A percentile compares a stretch with the other conserved stretches of the same genome.
Evolutionary conservation across 2,888 invertebrate species (phyloP).

Genomic region (Cataglyphis livida): DNA sequence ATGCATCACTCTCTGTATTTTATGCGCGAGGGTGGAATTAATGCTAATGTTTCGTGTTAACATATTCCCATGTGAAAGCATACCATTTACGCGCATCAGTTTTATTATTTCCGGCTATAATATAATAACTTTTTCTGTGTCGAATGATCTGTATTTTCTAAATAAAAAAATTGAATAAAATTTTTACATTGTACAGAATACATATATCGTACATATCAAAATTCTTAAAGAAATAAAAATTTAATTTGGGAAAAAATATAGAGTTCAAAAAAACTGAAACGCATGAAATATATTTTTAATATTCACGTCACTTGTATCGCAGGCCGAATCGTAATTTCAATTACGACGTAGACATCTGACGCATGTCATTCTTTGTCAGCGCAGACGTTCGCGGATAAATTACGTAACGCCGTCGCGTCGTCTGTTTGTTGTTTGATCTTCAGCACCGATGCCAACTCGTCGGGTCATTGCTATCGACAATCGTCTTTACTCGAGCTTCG

Average conservation of each 20-base stretch:
- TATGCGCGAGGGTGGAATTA: conserved; percentile 18
- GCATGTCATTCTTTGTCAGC: neutral
- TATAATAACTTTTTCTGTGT: neutral
- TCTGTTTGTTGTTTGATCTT: conserved; percentile 38
- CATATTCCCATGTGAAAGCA: neutral
- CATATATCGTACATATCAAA: neutral
- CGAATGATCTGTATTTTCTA: neutral
- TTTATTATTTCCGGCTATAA: conserved; percentile 1
- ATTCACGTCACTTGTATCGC: neutral
- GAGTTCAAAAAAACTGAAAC: neutral
- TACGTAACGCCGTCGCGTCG: conserved; percentile 1
- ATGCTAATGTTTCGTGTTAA: conserved; percentile 12
- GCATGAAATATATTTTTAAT: neutral
- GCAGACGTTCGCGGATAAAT: neutral
- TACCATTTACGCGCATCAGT: neutral
- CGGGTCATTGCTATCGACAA: conserved; percentile 20
- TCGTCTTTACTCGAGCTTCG: conserved; percentile 25
- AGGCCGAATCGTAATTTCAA: neutral
- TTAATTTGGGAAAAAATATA: neutral
- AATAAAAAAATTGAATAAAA: neutral
- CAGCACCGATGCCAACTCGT: conserved; percentile 29
- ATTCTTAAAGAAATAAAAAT: neutral
- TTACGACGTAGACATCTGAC: neutral
- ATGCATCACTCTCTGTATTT: conserved; percentile 11
- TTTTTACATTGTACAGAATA: neutral